Evolutionary conservation across 2,113 vertebrate species (phyloP).

Genomic region (Dunckerocampus dactyliophorus): DNA sequence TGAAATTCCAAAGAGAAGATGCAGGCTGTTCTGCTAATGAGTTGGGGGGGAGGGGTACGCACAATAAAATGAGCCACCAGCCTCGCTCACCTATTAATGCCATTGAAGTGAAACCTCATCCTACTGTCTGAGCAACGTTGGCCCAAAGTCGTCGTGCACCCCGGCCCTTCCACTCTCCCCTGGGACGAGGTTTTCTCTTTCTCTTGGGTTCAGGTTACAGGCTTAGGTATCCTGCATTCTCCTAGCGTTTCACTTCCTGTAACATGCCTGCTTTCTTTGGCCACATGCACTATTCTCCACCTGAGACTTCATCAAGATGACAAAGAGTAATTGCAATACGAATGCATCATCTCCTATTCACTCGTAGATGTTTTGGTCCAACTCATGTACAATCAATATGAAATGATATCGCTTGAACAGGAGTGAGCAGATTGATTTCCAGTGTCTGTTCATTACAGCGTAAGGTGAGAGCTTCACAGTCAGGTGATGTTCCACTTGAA

Average conservation of each 20-base stretch:
- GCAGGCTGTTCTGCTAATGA: constrained; percentile 45
- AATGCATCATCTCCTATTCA: constrained; percentile 46
- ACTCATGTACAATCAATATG: constrained; percentile 61
- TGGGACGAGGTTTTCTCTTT: constrained; percentile 69
- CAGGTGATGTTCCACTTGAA: constrained; percentile 56
- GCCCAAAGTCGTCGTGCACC: constrained; percentile 23
- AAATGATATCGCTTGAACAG: constrained; percentile 54
- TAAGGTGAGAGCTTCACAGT: constrained; percentile 57
- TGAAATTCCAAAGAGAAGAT: constrained; percentile 34
- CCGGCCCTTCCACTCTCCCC: constrained; percentile 58
- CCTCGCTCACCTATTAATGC: constrained; percentile 52
- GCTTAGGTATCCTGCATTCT: constrained; percentile 64
- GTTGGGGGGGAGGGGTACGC: constrained; percentile 30
- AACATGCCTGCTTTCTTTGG: constrained; percentile 54
- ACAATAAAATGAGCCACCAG: constrained; percentile 40
- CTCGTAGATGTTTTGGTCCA: constrained; percentile 47
- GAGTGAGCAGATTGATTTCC: constrained; percentile 60
- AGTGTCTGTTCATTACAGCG: constrained; percentile 53
- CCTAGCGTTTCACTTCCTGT: constrained; percentile 63
- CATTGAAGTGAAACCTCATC: constrained; percentile 64
- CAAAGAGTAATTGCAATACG: constrained; percentile 54
- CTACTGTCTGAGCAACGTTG: constrained; percentile 31
- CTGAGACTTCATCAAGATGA: constrained; percentile 49
- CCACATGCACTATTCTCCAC: constrained; percentile 58
- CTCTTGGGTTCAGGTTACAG: constrained; percentile 57